Conservation (phyloP, 2,797 vertebrate genomes). For the Sitta carolinensis region DNA sequence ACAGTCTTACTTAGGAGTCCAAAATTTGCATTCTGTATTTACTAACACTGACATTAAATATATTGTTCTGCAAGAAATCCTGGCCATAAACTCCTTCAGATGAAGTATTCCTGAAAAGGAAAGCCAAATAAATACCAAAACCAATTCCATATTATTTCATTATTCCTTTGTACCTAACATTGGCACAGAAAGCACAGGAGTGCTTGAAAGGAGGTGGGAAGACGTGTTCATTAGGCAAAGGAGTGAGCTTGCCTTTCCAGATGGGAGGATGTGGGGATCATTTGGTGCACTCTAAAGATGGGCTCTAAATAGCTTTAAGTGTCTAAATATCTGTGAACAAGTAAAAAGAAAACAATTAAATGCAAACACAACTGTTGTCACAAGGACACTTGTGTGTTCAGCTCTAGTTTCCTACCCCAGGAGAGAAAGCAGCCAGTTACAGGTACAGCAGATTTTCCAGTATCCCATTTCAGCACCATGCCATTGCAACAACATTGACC, state of each 20-base stretch:
- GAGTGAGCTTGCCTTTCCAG: background rate
- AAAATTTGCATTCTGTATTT: background rate
- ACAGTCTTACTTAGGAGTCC: background rate
- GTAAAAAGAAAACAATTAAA: background rate
- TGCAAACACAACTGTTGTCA: background rate
- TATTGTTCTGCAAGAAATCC: background rate
- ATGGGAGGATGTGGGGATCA: background rate
- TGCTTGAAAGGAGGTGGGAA: background rate
- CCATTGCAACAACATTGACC: background rate
- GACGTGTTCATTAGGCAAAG: too few relatives aligned
- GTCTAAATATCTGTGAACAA: background rate
- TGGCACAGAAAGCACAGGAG: fast-evolving
- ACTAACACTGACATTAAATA: background rate
- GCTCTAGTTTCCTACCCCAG: background rate
- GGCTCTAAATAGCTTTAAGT: background rate
- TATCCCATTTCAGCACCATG: background rate
- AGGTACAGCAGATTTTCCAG: background rate
- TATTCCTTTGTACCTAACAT: background rate
- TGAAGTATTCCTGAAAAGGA: background rate
- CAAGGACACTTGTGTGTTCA: background rate
- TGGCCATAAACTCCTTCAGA: background rate
- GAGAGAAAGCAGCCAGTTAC: background rate
- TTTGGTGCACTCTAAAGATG: background rate
- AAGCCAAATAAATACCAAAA: background rate
- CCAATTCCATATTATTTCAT: background rate